These are phyloP conservation scores for Hemicentrotus pulcherrimus DNA, from an alignment of 35 echinoderm and acorn worm species.

Conservation along the genomic window DNA sequence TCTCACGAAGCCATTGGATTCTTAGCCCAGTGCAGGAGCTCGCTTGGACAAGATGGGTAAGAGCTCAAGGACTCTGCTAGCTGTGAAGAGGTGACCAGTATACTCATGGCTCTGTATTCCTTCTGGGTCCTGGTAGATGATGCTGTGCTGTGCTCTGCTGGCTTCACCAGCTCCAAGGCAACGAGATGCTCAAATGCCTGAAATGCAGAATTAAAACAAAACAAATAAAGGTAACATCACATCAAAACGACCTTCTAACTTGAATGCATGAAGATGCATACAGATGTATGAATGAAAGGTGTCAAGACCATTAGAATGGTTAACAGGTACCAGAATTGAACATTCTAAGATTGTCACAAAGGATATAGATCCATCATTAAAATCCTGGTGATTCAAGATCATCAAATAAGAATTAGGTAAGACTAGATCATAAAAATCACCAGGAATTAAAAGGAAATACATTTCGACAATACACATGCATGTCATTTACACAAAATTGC, in stretches of 20 bases:
- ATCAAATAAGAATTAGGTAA: too few relatives aligned
- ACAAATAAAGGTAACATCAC: not conserved
- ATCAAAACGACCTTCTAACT: not conserved
- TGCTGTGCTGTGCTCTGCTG: constrained; percentile 67
- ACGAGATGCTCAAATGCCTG: constrained; percentile 98
- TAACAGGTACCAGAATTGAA: too few relatives aligned
- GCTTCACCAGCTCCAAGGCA: constrained; percentile 75
- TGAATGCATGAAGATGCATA: not conserved
- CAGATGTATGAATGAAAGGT: too few relatives aligned
- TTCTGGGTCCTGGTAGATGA: constrained; percentile 73
- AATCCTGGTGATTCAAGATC: too few relatives aligned
- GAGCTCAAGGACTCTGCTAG: constrained; percentile 67
- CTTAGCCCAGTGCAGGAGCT: constrained; percentile 85
- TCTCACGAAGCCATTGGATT: constrained; percentile 55
- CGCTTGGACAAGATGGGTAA: constrained; percentile 79
- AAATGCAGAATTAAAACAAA: not conserved
- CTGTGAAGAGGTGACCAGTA: constrained; percentile 79
- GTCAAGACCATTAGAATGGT: too few relatives aligned
- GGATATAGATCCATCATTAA: too few relatives aligned
- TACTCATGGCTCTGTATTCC: constrained; percentile 87
- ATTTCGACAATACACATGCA: too few relatives aligned
- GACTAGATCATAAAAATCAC: too few relatives aligned
- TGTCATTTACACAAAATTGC: too few relatives aligned
- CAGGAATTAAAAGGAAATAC: too few relatives aligned
- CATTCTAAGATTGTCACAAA: too few relatives aligned